Evolutionary conservation across 2,797 vertebrate genomes (phyloP), one percentile per base, ranked within the genome.

Genomic region (Selene dorsalis): DNA sequence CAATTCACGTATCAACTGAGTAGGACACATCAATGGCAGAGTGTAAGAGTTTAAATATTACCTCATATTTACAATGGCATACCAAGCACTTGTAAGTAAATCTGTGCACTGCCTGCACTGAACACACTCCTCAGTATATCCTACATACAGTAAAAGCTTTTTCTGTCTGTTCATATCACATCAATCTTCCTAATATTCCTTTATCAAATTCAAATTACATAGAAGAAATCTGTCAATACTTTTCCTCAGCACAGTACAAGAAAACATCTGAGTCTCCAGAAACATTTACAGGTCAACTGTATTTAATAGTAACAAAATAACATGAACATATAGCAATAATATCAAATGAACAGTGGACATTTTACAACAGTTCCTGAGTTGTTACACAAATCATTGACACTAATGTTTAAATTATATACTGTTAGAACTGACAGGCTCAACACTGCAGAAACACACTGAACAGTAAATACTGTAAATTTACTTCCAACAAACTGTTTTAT

Each of bases 371-470:
- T 94, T 94, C 94, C 93, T 95, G 94, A 95, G 94, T 93, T 93
- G 83, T 92, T 92, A 92, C 93, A 93, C 89, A 93, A 91, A 92
- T 90, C 75, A 82, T 92, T 85, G 76, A 91, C 84, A 84, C 78
- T 83, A 69, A 89, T 77, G 84, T 84, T 88, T 87, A 92, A 90
- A 93, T 94, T 86, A 96, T 95, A 94, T 93, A 96, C 74, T 94
- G 95, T 88, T 96, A 96, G 70, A 86, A 90, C 95, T 81, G 94
- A 95, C 77, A 94, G 96, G 12, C 92, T 96, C 84, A 96, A 97
- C 84, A 94, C 95, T 28, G 89, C 87, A 69, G 95, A 96, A 92
- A 96, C 95, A 91, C 96, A 96, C 85, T 84, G 94, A 91, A 95
- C 95, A 16, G 93, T 95, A 78, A 89, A 86, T 85, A 90, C 79